A percentile compares a stretch with the other conserved stretches of the same genome.
These are phyloP conservation scores for Acanthurus lineatus DNA, from an alignment of 2,797 vertebrate genomes.

Conservation along the genomic window DNA sequence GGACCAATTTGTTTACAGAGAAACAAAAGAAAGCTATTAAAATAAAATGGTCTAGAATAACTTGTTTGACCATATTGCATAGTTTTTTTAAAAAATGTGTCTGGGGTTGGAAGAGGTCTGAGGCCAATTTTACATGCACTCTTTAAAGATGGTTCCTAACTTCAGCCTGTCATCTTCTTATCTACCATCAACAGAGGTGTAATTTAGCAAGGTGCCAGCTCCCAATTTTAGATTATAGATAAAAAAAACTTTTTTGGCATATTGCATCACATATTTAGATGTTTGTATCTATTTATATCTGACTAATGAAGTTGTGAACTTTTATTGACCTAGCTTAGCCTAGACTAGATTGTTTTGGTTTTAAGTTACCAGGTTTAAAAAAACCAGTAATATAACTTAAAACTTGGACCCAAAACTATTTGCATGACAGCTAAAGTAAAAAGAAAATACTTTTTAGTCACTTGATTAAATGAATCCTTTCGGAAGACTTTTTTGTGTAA, in stretches of 20 bases:
- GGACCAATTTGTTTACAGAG: background rate
- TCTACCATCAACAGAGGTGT: too few relatives aligned
- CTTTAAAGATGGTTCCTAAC: background rate
- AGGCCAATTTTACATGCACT: background rate
- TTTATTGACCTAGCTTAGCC: background rate
- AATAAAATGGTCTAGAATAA: background rate
- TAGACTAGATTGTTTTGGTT: background rate
- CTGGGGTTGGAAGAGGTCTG: too few relatives aligned
- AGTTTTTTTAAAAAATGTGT: too few relatives aligned
- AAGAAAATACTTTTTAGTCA: background rate
- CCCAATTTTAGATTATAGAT: background rate
- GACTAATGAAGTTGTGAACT: background rate
- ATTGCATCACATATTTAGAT: background rate
- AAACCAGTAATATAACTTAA: background rate
- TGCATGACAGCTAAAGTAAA: too few relatives aligned
- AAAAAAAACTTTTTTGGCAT: too few relatives aligned
- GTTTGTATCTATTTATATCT: background rate
- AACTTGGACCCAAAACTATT: background rate
- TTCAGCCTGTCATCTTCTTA: background rate
- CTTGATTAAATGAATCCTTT: background rate
- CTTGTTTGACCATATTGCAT: background rate
- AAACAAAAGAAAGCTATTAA: background rate
- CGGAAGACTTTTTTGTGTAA: slow-evolving; percentile 6
- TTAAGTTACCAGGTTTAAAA: background rate
- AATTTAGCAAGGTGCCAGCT: background rate